These are phyloP conservation scores for Sinocyclocheilus maitianheensis DNA, from an alignment of 2,113 vertebrate species.

Conservation along the genomic window DNA sequence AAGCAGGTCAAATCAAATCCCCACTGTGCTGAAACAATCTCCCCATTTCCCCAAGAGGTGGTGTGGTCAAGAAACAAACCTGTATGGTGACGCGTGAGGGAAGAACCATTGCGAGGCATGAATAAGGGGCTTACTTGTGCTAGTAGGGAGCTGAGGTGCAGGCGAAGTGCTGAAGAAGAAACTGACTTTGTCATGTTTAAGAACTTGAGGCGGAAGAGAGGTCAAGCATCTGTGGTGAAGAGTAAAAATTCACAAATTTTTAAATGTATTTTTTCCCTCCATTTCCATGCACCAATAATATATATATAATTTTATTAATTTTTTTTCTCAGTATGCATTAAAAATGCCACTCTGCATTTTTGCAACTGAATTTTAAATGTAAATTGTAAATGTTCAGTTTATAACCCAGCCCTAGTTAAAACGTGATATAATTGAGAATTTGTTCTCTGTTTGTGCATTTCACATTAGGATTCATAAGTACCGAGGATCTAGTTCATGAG, in stretches of 20 bases:
- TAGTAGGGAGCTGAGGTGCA: slow-evolving; percentile 23
- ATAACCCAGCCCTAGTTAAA: neutral
- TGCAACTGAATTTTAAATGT: no score
- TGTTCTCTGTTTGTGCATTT: neutral
- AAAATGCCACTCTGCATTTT: no score
- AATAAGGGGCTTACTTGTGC: slow-evolving; percentile 51
- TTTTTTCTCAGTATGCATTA: no score
- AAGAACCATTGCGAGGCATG: neutral
- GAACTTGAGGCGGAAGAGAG: slow-evolving; percentile 82
- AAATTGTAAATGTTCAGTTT: neutral
- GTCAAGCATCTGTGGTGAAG: slow-evolving; percentile 81
- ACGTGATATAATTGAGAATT: neutral
- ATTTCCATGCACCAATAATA: no score
- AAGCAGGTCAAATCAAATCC: slow-evolving; percentile 34
- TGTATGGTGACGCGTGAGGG: neutral
- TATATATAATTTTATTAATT: no score
- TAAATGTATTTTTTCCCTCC: no score
- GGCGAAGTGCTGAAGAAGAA: slow-evolving; percentile 85
- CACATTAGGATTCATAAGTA: slow-evolving; percentile 29
- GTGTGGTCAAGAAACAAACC: neutral
- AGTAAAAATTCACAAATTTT: neutral
- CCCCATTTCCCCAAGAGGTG: slow-evolving; percentile 19
- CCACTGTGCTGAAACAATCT: neutral
- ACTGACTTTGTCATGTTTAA: slow-evolving; percentile 86
- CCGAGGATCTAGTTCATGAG: slow-evolving; percentile 68